Evolutionary conservation across 2,113 vertebrate species (phyloP), one percentile per base, ranked within the genome.

Genomic region (Tupaia tana): DNA sequence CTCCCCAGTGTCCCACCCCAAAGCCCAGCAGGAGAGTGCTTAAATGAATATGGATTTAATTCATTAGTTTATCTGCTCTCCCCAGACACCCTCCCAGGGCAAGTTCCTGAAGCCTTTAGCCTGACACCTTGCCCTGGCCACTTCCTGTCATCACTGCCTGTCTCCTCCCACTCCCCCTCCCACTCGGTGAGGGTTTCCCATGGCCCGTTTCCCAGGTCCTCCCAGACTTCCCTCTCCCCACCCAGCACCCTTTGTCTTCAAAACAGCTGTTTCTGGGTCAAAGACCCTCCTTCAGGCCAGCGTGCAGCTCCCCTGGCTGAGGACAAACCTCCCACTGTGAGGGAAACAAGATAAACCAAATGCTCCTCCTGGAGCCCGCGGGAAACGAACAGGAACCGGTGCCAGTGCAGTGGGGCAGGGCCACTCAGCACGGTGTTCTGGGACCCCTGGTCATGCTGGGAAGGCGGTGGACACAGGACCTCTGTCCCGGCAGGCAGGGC

Each of bases 261-360:
- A 25, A 93, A 89, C 86, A 94, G 89, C 96, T 94, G 71, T 77
- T 96, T 96, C 86, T 96, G 91, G 91, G 95, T 95, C 95, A 78
- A 90, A 64, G 70, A 80, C 61, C 43, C 31, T 83, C 31, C 75
- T 90, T 59, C 9, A 67, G 66, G 71, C 52, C 29, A 1, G 13
- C 66, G 59, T 84, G 10, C 52, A 24, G 59, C 25, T 79, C 75
- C 63, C 84, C 7, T n/a, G 0, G 24, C 34, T 67, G 66, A 93
- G 29, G 34, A 81, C 63, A 81, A 34, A 81, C 8, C 10, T 18
- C 73, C 73, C 69, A 22, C 24, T 5, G 19, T 27, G 27, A 92
- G 70, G 13, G 22, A 69, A 56, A 52, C 14, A 70, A 54, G 16
- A n/a, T 29, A 25, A 82, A 67, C 54, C 82, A 88, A 84, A 61